Evolutionary conservation across 2,113 vertebrate genomes (phyloP).

Genomic region (Drymodes brunneopygia): DNA sequence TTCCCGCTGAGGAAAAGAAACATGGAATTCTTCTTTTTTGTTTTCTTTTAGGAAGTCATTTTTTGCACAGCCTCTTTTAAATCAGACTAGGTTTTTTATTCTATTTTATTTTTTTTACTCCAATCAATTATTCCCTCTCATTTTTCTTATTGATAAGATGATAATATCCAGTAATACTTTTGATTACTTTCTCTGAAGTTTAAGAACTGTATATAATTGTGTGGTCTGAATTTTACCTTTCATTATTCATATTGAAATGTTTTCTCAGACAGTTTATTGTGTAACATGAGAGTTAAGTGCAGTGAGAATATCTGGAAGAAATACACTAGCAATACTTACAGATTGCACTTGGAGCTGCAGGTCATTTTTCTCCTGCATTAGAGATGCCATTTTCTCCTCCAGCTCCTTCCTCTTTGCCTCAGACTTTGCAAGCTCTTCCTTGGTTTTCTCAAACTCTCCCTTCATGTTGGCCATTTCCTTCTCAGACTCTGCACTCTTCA

Average conservation of each 20-base stretch:
- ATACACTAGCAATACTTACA: constrained; percentile 44
- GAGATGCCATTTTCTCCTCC: neutral
- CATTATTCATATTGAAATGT: neutral
- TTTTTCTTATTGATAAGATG: neutral
- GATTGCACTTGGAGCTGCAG: constrained; percentile 84
- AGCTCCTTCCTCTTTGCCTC: neutral
- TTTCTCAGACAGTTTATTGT: neutral
- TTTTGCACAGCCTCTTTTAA: neutral
- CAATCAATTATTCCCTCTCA: rapidly evolving
- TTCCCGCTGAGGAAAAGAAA: rapidly evolving
- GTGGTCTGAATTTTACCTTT: neutral
- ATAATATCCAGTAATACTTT: no score
- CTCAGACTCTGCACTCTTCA: neutral
- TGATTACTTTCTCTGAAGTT: neutral
- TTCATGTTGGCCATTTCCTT: neutral
- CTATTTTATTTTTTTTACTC: neutral
- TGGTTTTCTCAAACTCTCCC: neutral
- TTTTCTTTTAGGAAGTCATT: neutral
- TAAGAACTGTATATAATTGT: no score
- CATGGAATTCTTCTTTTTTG: neutral
- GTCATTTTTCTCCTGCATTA: constrained; percentile 84
- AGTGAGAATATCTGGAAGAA: neutral
- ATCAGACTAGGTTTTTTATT: neutral
- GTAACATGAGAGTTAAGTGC: neutral
- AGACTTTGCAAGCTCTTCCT: neutral